Evolutionary conservation across 2,888 invertebrate genomes (phyloP).

Genomic region (Pandemis corylana): DNA sequence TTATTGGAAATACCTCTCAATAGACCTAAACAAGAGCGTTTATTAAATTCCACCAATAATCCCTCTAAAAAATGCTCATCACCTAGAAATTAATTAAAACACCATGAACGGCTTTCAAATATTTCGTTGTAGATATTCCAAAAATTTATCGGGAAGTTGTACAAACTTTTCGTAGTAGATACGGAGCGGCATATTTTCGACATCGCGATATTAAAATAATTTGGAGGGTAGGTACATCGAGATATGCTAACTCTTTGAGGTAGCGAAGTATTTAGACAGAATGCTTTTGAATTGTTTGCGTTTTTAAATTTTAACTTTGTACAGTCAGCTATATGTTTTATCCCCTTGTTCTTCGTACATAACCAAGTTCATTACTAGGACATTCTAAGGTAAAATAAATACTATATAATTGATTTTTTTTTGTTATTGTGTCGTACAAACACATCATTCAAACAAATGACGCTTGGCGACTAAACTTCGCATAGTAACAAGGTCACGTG

Average conservation of each 20-base stretch:
- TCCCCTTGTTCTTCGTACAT: too few species aligned
- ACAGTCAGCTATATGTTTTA: neutral
- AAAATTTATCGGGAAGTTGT: constrained; percentile 47
- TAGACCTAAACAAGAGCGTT: constrained; percentile 4
- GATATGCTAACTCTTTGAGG: constrained; percentile 46
- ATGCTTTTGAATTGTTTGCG: constrained; percentile 28
- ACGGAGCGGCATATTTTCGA: constrained; percentile 47
- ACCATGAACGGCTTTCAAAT: constrained; percentile 45
- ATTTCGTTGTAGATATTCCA: constrained; percentile 46
- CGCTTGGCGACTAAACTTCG: too few species aligned
- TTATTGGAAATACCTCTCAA: constrained; percentile 11
- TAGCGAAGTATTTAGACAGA: constrained; percentile 27
- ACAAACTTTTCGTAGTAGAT: constrained; percentile 44
- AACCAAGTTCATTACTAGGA: too few species aligned
- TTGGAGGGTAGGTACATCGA: constrained; percentile 45
- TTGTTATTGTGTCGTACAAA: too few species aligned
- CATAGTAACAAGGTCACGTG: too few species aligned
- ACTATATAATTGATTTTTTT: too few species aligned
- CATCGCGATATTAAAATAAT: constrained; percentile 51
- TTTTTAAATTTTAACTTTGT: neutral
- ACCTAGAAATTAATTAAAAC: constrained; percentile 46
- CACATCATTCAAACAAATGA: too few species aligned
- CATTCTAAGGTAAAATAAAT: too few species aligned
- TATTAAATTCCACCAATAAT: constrained; percentile 45
- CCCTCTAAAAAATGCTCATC: constrained; percentile 43